A percentile compares a stretch with the other conserved stretches of the same genome.
phyloP scores from a whole-genome alignment of 2,113 vertebrate species.

The Phalacrocorax brasilianus region DNA sequence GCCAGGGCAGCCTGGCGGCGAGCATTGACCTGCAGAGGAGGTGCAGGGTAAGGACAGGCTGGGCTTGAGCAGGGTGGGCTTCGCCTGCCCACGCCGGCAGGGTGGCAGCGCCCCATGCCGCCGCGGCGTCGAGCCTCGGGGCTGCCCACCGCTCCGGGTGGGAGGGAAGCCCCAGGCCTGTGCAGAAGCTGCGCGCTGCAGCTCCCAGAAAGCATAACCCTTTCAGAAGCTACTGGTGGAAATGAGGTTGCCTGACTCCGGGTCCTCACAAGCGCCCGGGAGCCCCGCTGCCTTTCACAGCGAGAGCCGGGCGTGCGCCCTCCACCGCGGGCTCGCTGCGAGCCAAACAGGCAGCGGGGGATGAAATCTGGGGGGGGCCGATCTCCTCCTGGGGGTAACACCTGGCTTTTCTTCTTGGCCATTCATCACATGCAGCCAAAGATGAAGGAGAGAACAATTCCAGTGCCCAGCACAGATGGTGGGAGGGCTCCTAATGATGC shows the following conservation, averaged over 20 bases:
- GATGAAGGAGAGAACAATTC: neutral
- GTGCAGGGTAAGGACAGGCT: neutral
- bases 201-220: neutral
- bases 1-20: neutral
- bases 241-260: neutral
- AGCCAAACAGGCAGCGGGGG: neutral
- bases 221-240: neutral
- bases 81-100: accelerated
- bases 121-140: accelerated
- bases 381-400: neutral
- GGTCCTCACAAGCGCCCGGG: accelerated
- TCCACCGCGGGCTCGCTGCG: accelerated
- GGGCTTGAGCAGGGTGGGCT: neutral
- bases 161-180: neutral
- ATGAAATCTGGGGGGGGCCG: neutral
- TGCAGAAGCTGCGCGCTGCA: neutral
- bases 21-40: neutral
- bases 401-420: neutral
- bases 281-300: neutral
- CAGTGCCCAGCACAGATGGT: neutral
- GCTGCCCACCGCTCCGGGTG: neutral
- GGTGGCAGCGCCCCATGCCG: accelerated
- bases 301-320: accelerated
- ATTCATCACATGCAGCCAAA: neutral
- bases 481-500: neutral